A percentile compares a stretch with the other conserved stretches of the same genome.
phyloP scores from a whole-genome alignment of 2,888 invertebrate species.

The Gastracanthus pulcherrimus region DNA sequence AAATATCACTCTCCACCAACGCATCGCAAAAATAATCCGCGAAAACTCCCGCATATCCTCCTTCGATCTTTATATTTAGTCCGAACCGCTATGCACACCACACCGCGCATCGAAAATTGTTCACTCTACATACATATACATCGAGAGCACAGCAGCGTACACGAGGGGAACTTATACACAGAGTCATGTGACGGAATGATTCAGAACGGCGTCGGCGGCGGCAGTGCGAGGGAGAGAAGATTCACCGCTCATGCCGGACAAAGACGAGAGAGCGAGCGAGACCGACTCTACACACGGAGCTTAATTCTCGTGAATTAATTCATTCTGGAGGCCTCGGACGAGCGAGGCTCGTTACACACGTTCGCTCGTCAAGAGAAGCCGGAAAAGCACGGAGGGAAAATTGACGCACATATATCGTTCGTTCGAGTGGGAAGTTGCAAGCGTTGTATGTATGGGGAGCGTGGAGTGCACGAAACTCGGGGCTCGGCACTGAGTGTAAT shows the following conservation, averaged over 20 bases:
- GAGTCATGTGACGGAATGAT: conserved; percentile 36
- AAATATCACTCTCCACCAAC: not conserved
- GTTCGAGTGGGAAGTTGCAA: too few relatives aligned
- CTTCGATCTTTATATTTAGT: not conserved
- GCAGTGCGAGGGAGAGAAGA: conserved; percentile 1
- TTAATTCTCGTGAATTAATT: conserved; percentile 37
- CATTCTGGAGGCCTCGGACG: not conserved
- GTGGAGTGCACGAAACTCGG: not conserved
- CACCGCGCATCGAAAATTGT: not conserved
- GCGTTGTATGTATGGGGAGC: not conserved
- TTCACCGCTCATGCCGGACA: conserved; percentile 18
- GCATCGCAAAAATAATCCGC: not conserved
- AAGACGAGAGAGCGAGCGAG: not conserved
- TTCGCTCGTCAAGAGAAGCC: not conserved
- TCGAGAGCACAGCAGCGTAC: not conserved
- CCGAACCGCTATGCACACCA: not conserved
- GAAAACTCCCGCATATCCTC: not conserved
- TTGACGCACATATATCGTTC: not conserved
- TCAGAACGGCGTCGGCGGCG: not conserved
- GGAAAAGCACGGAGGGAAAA: not conserved
- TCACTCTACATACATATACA: not conserved
- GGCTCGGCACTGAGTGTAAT: not conserved
- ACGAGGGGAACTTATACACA: too few relatives aligned
- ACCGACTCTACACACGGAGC: too few relatives aligned
- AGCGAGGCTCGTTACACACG: not conserved